phyloP scores from a whole-genome alignment of 2,888 invertebrate species.

The Chrysomela aeneicollis region DNA sequence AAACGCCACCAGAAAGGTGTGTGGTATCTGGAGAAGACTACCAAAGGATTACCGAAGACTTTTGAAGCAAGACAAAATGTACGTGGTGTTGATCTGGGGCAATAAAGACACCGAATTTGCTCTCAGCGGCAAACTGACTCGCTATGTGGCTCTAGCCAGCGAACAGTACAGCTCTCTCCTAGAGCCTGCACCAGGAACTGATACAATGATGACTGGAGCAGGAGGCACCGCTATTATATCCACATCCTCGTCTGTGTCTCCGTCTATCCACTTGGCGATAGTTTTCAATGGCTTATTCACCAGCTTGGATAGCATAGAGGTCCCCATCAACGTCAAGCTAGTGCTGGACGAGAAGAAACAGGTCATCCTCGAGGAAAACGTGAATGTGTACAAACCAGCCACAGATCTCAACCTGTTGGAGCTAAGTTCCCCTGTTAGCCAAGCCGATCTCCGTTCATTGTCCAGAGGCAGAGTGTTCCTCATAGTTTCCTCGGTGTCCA shows the following conservation, averaged over 20 bases:
- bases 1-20: slow-evolving; percentile 85
- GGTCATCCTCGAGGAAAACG: slow-evolving; percentile 73
- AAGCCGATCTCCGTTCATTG: slow-evolving; percentile 77
- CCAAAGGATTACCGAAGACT: slow-evolving; percentile 77
- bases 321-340: slow-evolving; percentile 74
- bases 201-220: slow-evolving; percentile 65
- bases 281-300: slow-evolving; percentile 84
- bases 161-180: slow-evolving; percentile 85
- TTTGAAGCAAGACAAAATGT: slow-evolving; percentile 80
- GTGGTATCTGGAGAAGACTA: slow-evolving; percentile 89
- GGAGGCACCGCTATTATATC: slow-evolving; percentile 89
- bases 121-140: slow-evolving; percentile 76
- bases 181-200: slow-evolving; percentile 70
- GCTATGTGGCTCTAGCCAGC: slow-evolving; percentile 78
- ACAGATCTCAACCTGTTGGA: slow-evolving; percentile 81
- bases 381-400: slow-evolving; percentile 75
- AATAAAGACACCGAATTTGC: slow-evolving; percentile 74
- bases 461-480: slow-evolving; percentile 79
- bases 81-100: slow-evolving; percentile 82
- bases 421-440: slow-evolving; percentile 79
- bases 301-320: slow-evolving; percentile 69
- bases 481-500: slow-evolving; percentile 73
- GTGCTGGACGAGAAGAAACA: slow-evolving; percentile 76
- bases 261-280: slow-evolving; percentile 81
- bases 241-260: slow-evolving; percentile 79